These are phyloP conservation scores for Acanthaster planci DNA, from an alignment of 35 echinoderm and acorn worm genomes.

Conservation along the genomic window DNA sequence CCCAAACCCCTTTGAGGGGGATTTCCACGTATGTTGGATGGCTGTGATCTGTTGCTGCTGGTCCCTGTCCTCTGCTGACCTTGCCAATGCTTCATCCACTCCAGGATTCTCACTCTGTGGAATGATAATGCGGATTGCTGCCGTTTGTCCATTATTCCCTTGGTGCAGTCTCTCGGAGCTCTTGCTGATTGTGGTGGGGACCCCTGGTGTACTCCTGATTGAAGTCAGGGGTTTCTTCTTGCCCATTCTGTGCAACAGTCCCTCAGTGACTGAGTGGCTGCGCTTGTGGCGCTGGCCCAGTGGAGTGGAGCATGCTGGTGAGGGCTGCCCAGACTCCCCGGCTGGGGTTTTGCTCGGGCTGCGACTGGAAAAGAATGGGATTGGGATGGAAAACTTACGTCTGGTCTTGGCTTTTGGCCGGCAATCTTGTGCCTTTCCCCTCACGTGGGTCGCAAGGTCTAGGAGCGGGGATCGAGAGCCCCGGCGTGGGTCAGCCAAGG, in stretches of 20 bases:
- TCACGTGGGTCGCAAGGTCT: constrained; percentile 10
- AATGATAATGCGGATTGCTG: background rate
- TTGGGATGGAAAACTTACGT: constrained; percentile 35
- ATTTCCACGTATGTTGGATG: too few species aligned
- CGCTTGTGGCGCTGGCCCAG: background rate
- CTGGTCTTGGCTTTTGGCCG: background rate
- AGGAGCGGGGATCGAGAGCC: constrained; percentile 62
- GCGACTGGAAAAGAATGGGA: background rate
- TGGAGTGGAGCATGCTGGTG: background rate
- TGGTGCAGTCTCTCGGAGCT: background rate
- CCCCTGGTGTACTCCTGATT: background rate
- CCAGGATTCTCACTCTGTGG: background rate
- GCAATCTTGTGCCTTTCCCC: background rate
- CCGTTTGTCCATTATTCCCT: background rate
- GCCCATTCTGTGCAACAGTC: constrained; percentile 1
- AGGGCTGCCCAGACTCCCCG: background rate
- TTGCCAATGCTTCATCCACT: background rate
- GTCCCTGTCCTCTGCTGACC: too few species aligned
- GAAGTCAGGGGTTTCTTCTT: background rate
- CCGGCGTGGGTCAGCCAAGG: constrained; percentile 43
- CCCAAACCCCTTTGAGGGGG: too few species aligned
- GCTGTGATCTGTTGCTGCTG: too few species aligned
- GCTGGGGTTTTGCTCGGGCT: constrained; percentile 1
- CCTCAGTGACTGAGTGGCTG: constrained; percentile 22
- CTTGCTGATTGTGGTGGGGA: background rate